Evolutionary conservation across 2,113 vertebrate species (phyloP).

Genomic region (Centrocercus urophasianus): DNA sequence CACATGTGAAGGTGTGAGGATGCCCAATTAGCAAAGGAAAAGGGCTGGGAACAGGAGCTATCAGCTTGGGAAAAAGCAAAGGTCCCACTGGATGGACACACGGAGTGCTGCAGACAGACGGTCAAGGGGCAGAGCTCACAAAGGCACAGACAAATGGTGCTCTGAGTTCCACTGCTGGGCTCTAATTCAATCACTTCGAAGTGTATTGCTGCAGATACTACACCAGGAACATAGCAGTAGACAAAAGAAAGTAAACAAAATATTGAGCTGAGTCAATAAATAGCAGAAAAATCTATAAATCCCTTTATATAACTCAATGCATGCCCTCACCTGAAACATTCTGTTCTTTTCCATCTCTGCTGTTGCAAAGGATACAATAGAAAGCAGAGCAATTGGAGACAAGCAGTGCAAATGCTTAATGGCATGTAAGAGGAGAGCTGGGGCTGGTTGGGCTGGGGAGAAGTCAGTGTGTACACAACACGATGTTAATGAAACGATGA

Average conservation of each 20-base stretch:
- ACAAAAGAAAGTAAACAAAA: background rate
- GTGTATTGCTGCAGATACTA: background rate
- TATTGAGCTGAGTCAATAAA: background rate
- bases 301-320: background rate
- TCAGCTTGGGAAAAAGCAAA: background rate
- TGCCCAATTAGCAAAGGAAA: background rate
- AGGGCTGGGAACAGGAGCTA: background rate
- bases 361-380: background rate
- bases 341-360: background rate
- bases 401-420: conserved; percentile 18
- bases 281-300: background rate
- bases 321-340: background rate
- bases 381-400: background rate
- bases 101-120: background rate
- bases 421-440: background rate
- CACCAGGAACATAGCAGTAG: background rate
- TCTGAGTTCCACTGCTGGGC: background rate
- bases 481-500: conserved; percentile 18
- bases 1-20: background rate
- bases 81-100: rapidly evolving
- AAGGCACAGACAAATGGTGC: background rate
- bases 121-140: background rate
- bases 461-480: background rate
- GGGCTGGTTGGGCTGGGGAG: background rate
- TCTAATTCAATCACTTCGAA: background rate